Evolutionary conservation across 1,140 invertebrate species (phyloP).

Genomic region (Halyomorpha halys): DNA sequence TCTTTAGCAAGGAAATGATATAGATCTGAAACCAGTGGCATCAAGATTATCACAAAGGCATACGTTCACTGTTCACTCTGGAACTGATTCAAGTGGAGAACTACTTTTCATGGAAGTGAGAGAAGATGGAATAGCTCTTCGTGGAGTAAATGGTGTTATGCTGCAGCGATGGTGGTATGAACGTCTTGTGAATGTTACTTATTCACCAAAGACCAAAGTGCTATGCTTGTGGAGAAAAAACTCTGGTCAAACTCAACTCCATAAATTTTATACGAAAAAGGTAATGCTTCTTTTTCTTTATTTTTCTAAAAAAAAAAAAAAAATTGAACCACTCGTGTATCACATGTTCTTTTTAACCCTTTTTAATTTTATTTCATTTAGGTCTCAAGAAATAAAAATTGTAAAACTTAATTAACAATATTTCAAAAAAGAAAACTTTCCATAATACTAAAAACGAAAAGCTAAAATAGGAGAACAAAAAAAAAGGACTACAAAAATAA

Average conservation of each 20-base stretch:
- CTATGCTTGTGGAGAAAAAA: slow-evolving; percentile 90
- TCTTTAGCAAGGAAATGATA: slow-evolving; percentile 83
- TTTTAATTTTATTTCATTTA: not conserved
- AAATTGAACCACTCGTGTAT: too few relatives aligned
- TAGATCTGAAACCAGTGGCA: slow-evolving; percentile 85
- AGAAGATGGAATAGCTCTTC: slow-evolving; percentile 30
- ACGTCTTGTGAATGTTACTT: slow-evolving; percentile 97
- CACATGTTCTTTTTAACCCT: too few relatives aligned
- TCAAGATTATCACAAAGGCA: slow-evolving; percentile 89
- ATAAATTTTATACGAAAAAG: slow-evolving; percentile 99
- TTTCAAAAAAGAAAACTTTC: too few relatives aligned
- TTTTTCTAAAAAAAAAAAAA: too few relatives aligned
- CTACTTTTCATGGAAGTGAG: slow-evolving; percentile 91
- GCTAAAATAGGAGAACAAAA: too few relatives aligned
- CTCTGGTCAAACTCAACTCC: slow-evolving; percentile 82
- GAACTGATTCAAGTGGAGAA: slow-evolving; percentile 78
- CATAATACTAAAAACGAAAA: too few relatives aligned
- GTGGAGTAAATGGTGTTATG: slow-evolving; percentile 87
- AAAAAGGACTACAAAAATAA: too few relatives aligned
- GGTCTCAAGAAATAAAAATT: too few relatives aligned
- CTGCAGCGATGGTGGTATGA: slow-evolving; percentile 99
- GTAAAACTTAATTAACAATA: too few relatives aligned
- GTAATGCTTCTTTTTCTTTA: slow-evolving; percentile 43
- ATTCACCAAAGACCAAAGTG: slow-evolving; percentile 94
- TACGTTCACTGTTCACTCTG: slow-evolving; percentile 95